These are phyloP conservation scores for Mesembrinibis cayennensis DNA, from an alignment of 2,113 vertebrate species.

Conservation along the genomic window DNA sequence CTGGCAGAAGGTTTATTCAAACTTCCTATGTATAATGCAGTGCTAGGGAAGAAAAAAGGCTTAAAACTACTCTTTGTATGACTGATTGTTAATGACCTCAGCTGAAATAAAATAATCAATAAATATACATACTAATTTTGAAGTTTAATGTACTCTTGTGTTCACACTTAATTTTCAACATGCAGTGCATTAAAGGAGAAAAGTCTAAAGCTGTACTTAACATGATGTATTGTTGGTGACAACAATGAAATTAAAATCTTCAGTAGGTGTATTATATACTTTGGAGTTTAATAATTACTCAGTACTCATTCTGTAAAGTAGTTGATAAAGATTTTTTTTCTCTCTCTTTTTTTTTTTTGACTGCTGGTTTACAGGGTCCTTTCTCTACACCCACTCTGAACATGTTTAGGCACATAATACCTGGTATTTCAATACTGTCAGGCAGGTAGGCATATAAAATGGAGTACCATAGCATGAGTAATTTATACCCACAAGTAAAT, in stretches of 20 bases:
- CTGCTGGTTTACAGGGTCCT: not conserved
- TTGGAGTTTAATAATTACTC: not conserved
- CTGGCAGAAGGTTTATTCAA: not conserved
- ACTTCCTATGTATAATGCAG: not conserved
- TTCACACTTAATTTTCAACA: not conserved
- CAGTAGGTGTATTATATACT: not conserved
- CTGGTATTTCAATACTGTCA: not conserved
- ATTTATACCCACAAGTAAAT: not conserved
- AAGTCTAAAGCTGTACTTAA: not conserved
- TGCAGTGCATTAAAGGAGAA: not conserved
- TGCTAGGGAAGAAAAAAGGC: not conserved
- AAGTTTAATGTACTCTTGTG: not conserved
- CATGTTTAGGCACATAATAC: not conserved
- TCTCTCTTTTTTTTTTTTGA: not conserved
- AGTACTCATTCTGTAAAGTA: not conserved
- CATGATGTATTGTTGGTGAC: not conserved
- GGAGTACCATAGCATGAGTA: not conserved
- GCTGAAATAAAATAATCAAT: not conserved
- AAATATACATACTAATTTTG: not conserved
- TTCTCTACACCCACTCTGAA: not conserved
- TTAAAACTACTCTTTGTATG: not conserved
- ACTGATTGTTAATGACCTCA: not conserved
- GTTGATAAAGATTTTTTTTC: not conserved
- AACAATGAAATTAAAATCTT: constrained; percentile 21
- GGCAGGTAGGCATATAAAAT: not conserved